Percentiles rank a stretch among this genome's conserved stretches.
phyloP scores from a whole-genome alignment of 2,113 vertebrate species.

The Dasyurus viverrinus region DNA sequence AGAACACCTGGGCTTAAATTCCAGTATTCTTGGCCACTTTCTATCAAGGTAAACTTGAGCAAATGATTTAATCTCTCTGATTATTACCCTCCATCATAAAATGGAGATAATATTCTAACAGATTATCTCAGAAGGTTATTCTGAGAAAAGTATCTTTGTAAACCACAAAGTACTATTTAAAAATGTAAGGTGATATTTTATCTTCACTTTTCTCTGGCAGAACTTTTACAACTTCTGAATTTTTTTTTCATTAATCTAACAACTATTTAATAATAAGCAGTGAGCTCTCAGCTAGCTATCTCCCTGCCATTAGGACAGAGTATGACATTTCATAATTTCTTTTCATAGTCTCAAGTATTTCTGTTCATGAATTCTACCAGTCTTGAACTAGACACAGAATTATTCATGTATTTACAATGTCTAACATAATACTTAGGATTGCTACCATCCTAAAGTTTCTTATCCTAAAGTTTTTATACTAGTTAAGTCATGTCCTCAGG shows the following conservation, averaged over 20 bases:
- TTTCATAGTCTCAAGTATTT: neutral
- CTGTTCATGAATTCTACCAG: neutral
- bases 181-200: neutral
- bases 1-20: neutral
- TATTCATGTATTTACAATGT: neutral
- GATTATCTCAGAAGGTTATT: neutral
- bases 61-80: neutral
- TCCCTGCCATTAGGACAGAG: neutral
- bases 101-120: neutral
- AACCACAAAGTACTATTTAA: neutral
- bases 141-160: neutral
- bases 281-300: neutral
- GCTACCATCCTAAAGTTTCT: neutral
- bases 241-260: too few species aligned
- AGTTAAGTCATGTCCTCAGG: neutral
- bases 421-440: neutral
- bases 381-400: neutral
- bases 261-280: neutral
- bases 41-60: neutral
- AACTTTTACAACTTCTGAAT: neutral
- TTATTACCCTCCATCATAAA: neutral
- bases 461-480: neutral
- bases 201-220: neutral
- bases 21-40: neutral
- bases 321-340: neutral